phyloP scores from a whole-genome alignment of 2,797 vertebrate species.

The Scarus forsteni region DNA sequence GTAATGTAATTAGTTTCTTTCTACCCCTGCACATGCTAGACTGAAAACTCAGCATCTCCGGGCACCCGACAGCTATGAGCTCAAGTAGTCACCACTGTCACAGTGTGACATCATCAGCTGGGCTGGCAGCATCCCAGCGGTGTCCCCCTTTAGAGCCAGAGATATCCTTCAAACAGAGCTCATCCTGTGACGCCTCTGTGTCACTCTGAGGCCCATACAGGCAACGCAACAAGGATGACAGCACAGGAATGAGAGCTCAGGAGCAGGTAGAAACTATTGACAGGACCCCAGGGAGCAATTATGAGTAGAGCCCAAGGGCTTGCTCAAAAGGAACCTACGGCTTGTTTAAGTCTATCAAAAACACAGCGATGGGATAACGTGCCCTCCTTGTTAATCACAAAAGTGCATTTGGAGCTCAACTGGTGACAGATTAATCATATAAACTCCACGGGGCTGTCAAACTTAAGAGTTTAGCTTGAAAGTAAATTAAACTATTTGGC shows the following conservation, averaged over 20 bases:
- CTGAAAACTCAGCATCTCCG: slow-evolving; percentile 13
- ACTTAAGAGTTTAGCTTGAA: slow-evolving; percentile 43
- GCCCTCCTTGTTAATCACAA: slow-evolving; percentile 18
- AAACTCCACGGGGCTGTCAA: slow-evolving; percentile 44
- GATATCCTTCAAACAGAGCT: slow-evolving; percentile 52
- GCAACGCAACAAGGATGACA: slow-evolving; percentile 58
- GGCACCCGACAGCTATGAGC: slow-evolving; percentile 30
- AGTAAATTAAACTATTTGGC: slow-evolving; percentile 32
- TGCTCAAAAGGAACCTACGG: slow-evolving; percentile 40
- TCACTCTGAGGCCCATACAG: slow-evolving; percentile 66
- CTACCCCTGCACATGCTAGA: too few relatives aligned
- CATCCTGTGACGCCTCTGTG: slow-evolving; percentile 56
- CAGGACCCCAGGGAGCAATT: slow-evolving; percentile 61
- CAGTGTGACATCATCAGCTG: slow-evolving; percentile 64
- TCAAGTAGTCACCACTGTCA: slow-evolving; percentile 54
- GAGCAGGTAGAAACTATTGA: slow-evolving; percentile 61
- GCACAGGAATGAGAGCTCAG: slow-evolving; percentile 54
- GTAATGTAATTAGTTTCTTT: too few relatives aligned
- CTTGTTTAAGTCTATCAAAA: slow-evolving; percentile 56
- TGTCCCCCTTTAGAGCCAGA: slow-evolving; percentile 46
- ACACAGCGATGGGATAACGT: slow-evolving; percentile 28
- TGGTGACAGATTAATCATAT: slow-evolving; percentile 52
- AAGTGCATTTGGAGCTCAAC: slow-evolving; percentile 42
- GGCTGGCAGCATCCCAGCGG: slow-evolving; percentile 44
- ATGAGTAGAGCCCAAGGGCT: slow-evolving; percentile 46